A percentile compares a stretch with the other conserved stretches of the same genome.
Evolutionary conservation across 2,888 invertebrate genomes (phyloP).

Genomic region (Drosophila demipolita): DNA sequence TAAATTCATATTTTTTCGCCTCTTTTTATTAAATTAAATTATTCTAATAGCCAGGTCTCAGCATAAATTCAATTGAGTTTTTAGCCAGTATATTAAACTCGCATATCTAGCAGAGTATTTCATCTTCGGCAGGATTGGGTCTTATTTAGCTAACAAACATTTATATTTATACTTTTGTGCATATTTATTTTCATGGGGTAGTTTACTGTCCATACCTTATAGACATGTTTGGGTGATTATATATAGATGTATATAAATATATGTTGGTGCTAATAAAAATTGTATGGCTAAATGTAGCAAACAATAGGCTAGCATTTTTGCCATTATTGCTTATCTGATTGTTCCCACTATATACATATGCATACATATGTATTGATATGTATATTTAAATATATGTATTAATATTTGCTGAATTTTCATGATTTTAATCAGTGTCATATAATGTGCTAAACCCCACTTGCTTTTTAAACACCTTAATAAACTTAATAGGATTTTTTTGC

Average conservation of each 20-base stretch:
- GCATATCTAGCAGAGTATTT: not conserved
- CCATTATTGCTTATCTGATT: slow-evolving; percentile 58
- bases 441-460: slow-evolving; percentile 25
- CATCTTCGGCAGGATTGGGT: not conserved
- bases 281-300: slow-evolving; percentile 43
- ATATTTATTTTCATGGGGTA: slow-evolving; percentile 6
- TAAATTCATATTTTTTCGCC: not conserved
- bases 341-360: slow-evolving; percentile 12
- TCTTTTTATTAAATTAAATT: not conserved
- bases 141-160: slow-evolving; percentile 1
- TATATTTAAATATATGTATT: slow-evolving; percentile 7
- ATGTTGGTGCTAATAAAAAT: slow-evolving; percentile 45
- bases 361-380: not conserved
- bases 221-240: not conserved
- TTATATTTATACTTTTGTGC: slow-evolving; percentile 1
- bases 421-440: slow-evolving; percentile 55
- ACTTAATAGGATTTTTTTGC: slow-evolving; percentile 29
- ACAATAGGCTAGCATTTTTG: slow-evolving; percentile 33
- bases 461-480: slow-evolving; percentile 48
- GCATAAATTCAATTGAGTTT: not conserved
- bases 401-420: slow-evolving; percentile 55
- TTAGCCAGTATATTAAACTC: not conserved
- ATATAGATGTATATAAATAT: slow-evolving; percentile 1
- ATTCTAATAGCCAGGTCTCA: not conserved
- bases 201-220: slow-evolving; percentile 3